These are phyloP conservation scores for Cichladusa arquata DNA, from an alignment of 2,113 vertebrate genomes.

Conservation along the genomic window DNA sequence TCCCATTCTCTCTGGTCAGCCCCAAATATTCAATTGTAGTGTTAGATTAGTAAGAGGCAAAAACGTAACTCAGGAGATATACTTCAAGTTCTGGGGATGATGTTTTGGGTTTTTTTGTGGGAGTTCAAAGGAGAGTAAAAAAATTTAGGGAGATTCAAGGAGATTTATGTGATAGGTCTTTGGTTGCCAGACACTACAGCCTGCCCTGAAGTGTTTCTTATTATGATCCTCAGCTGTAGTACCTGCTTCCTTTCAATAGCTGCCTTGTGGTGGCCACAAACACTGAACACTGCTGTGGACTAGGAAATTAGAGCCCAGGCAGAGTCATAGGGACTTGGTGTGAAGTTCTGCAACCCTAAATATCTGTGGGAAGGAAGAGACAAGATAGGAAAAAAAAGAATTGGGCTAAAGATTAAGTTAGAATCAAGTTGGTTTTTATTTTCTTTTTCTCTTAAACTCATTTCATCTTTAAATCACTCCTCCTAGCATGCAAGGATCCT, in stretches of 20 bases:
- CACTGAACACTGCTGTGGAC: constrained; percentile 66
- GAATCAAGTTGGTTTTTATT: neutral
- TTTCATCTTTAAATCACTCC: constrained; percentile 20
- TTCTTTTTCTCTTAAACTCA: neutral
- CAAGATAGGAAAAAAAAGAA: constrained; percentile 65
- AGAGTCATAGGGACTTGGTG: constrained; percentile 65
- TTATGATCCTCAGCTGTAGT: constrained; percentile 59
- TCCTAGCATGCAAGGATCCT: constrained; percentile 53
- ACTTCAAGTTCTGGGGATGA: neutral
- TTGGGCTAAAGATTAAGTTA: constrained; percentile 55
- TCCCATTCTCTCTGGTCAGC: neutral
- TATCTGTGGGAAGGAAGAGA: constrained; percentile 67
- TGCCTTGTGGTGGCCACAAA: constrained; percentile 67
- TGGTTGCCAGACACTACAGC: constrained; percentile 40
- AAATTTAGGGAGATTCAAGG: neutral
- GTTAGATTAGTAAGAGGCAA: neutral
- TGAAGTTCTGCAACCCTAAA: constrained; percentile 69
- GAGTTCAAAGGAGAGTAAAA: neutral
- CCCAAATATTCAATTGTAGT: neutral
- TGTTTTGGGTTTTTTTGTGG: neutral
- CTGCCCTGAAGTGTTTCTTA: constrained; percentile 48
- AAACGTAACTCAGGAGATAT: neutral
- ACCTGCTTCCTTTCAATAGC: constrained; percentile 68
- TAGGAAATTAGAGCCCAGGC: constrained; percentile 65
- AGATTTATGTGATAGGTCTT: neutral